Evolutionary conservation across 1,140 invertebrate genomes (phyloP).

Genomic region (Dendrolimus punctatus): DNA sequence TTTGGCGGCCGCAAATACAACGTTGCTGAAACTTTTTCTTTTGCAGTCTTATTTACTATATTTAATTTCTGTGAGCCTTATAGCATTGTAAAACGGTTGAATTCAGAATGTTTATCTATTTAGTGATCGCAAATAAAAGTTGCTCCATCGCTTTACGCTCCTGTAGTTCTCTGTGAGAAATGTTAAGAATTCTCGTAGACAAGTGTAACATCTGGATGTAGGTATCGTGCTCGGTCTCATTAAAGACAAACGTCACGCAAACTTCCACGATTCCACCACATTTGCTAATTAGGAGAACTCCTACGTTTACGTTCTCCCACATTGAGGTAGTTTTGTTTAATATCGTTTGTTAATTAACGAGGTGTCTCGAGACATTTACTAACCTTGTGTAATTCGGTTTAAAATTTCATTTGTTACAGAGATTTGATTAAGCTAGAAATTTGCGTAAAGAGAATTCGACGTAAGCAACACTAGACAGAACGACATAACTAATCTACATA

Average conservation of each 20-base stretch:
- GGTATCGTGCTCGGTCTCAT: slow-evolving; percentile 8
- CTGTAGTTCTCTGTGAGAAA: slow-evolving; percentile 21
- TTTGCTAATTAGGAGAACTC: slow-evolving; percentile 13
- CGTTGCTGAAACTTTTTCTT: too few species aligned
- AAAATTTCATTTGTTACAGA: too few species aligned
- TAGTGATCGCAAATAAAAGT: slow-evolving; percentile 4
- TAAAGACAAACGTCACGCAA: slow-evolving; percentile 6
- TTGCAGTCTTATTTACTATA: too few species aligned
- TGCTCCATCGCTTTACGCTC: slow-evolving; percentile 15
- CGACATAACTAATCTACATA: too few species aligned
- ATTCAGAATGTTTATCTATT: slow-evolving; percentile 2
- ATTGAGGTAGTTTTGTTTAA: not conserved
- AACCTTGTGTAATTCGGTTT: too few species aligned
- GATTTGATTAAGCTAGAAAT: too few species aligned
- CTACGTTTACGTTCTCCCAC: slow-evolving; percentile 3
- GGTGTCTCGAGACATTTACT: too few species aligned
- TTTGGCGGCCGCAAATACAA: too few species aligned
- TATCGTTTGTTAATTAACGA: slow-evolving; percentile 1
- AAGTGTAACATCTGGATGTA: slow-evolving; percentile 3
- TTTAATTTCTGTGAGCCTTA: too few species aligned
- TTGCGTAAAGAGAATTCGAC: too few species aligned
- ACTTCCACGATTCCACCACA: slow-evolving; percentile 9
- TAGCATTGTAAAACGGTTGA: slow-evolving; percentile 1
- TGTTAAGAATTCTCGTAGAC: slow-evolving; percentile 23
- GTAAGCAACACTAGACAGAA: too few species aligned